phyloP scores from a whole-genome alignment of 2,113 vertebrate species.

The Saimiri boliviensis region DNA sequence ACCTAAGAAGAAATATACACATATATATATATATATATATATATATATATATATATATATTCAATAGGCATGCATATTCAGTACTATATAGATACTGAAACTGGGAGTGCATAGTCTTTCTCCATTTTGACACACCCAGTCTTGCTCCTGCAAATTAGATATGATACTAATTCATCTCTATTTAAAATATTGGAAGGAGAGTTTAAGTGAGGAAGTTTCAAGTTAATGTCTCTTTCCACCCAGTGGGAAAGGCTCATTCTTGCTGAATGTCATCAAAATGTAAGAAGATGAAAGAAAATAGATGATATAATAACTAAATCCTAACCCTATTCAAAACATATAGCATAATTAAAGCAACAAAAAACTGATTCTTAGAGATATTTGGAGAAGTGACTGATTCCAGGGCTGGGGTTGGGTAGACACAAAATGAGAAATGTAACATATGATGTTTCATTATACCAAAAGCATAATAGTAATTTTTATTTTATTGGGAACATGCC shows the following conservation, averaged over 20 bases:
- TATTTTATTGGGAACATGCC: neutral
- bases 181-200: neutral
- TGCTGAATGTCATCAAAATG: slow-evolving; percentile 19
- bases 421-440: neutral
- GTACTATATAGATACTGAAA: neutral
- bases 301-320: neutral
- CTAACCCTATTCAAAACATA: neutral
- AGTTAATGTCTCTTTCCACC: neutral
- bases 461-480: neutral
- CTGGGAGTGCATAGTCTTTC: neutral
- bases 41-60: neutral
- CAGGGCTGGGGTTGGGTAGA: neutral
- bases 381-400: neutral
- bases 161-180: neutral
- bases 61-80: neutral
- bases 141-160: neutral
- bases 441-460: neutral
- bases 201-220: neutral
- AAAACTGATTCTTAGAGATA: neutral
- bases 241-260: neutral
- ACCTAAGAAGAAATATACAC: neutral
- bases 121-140: neutral
- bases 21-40: too few species aligned
- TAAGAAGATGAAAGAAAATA: neutral
- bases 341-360: neutral